These are phyloP conservation scores for Anguilla pacifica DNA, from an alignment of 2,797 vertebrate species.

Conservation along the genomic window DNA sequence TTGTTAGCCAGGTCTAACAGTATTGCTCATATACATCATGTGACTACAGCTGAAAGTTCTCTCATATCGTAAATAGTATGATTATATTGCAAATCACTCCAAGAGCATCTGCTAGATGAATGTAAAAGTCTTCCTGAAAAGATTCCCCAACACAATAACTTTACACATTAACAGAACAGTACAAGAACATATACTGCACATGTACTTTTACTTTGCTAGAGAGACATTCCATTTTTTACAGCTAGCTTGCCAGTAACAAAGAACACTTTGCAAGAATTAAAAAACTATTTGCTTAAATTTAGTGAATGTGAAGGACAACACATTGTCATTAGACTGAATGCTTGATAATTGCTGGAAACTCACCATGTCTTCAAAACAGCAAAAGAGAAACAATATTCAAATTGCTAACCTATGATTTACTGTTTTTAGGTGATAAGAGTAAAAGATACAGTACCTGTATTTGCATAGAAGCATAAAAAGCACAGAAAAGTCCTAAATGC, in stretches of 20 bases:
- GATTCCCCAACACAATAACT: neutral
- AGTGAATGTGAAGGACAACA: neutral
- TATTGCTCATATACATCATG: too few species aligned
- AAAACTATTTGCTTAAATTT: neutral
- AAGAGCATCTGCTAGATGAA: neutral
- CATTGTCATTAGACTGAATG: neutral
- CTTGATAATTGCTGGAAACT: neutral
- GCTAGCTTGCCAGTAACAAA: neutral
- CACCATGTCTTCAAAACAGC: neutral
- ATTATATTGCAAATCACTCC: neutral
- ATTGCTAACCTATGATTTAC: neutral
- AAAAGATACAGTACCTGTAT: neutral
- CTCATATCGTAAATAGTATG: neutral
- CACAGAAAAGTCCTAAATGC: neutral
- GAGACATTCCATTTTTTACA: neutral
- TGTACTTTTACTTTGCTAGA: neutral
- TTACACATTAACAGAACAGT: neutral
- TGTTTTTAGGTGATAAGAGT: neutral
- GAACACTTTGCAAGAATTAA: neutral
- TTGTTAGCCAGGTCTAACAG: too few species aligned
- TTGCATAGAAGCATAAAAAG: conserved; percentile 4
- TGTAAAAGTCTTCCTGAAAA: neutral
- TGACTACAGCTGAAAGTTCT: too few species aligned
- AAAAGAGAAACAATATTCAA: neutral
- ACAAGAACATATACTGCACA: neutral